phyloP scores from a whole-genome alignment of 1,140 invertebrate species.

The Pygmarrhopalites habei region DNA sequence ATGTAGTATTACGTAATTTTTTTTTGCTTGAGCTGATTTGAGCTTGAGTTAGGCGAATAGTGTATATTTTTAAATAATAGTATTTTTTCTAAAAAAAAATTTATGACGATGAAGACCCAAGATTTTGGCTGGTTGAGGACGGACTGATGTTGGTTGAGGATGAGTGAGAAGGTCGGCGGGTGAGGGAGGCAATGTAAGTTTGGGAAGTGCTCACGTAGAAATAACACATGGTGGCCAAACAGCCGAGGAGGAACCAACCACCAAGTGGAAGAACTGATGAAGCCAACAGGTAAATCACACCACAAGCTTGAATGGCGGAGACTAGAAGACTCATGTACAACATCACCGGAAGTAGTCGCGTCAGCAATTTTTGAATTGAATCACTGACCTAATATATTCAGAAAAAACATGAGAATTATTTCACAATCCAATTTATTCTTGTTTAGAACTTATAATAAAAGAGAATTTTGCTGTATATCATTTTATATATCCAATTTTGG shows the following conservation, averaged over 20 bases:
- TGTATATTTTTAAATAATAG: too few relatives aligned
- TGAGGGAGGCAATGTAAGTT: background rate
- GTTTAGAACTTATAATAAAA: background rate
- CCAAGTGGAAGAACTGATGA: background rate
- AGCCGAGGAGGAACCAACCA: slow-evolving; percentile 4
- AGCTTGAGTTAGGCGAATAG: too few relatives aligned
- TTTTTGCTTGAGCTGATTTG: too few relatives aligned
- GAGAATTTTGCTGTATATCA: background rate
- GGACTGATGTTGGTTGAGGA: background rate
- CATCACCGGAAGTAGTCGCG: slow-evolving; percentile 6
- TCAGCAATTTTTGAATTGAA: background rate
- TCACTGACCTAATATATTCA: slow-evolving; percentile 15
- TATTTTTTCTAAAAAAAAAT: too few relatives aligned
- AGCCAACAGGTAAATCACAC: slow-evolving; percentile 5
- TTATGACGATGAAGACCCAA: too few relatives aligned
- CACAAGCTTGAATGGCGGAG: background rate
- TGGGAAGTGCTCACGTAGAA: background rate
- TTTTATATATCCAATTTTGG: too few relatives aligned
- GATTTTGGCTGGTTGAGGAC: background rate
- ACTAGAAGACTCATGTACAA: slow-evolving; percentile 15
- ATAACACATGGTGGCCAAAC: slow-evolving; percentile 2
- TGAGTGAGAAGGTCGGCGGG: background rate
- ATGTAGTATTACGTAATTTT: too few relatives aligned
- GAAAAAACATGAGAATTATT: background rate
- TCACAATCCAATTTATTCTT: background rate